Evolutionary conservation across 2,888 invertebrate species (phyloP).

Genomic region (Sminthurides aquaticus): DNA sequence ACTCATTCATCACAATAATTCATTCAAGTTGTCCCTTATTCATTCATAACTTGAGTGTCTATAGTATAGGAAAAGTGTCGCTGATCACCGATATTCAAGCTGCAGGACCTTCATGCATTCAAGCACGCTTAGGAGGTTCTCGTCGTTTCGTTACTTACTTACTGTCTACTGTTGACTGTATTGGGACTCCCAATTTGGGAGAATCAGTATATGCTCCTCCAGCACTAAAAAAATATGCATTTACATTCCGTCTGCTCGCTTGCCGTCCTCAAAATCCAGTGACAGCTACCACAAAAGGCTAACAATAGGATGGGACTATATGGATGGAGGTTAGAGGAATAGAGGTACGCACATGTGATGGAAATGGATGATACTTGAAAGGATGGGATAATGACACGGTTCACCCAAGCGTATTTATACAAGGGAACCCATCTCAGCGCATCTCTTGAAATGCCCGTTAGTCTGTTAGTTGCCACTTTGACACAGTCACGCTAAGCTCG

Average conservation of each 20-base stretch:
- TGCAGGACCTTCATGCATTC: not conserved
- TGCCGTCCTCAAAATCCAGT: not conserved
- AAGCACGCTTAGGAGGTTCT: not conserved
- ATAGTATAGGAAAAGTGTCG: not conserved
- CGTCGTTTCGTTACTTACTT: not conserved
- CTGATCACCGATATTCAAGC: not conserved
- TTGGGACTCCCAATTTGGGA: no score
- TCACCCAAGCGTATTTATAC: no score
- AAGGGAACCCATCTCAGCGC: no score
- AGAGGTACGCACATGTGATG: not conserved
- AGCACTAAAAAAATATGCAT: no score
- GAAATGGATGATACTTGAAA: not conserved
- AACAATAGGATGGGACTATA: not conserved
- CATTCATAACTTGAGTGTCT: not conserved
- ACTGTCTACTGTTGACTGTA: no score
- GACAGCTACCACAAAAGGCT: not conserved
- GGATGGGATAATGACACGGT: not conserved
- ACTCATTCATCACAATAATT: constrained; percentile 5
- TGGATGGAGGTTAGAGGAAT: no score
- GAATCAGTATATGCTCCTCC: no score
- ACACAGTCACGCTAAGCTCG: no score
- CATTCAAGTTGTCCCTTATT: not conserved
- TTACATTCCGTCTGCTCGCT: no score
- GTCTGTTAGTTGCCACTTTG: no score
- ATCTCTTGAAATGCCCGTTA: no score